Evolutionary conservation across 1,140 invertebrate genomes (phyloP).

Genomic region (Chelonus insularis): DNA sequence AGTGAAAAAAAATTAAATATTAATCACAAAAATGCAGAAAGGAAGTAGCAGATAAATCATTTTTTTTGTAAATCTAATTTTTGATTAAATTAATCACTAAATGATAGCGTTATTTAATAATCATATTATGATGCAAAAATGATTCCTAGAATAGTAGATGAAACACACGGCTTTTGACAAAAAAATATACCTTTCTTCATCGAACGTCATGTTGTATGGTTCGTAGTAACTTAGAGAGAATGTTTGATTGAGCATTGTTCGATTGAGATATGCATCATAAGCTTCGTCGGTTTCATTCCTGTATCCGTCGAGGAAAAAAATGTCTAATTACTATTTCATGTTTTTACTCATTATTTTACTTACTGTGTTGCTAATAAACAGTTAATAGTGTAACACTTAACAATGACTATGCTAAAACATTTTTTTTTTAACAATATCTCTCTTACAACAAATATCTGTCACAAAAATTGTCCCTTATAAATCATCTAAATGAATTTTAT

Average conservation of each 20-base stretch:
- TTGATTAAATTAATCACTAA: too few species aligned
- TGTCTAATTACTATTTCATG: constrained; percentile 10
- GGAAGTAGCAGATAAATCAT: too few species aligned
- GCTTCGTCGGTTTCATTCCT: constrained; percentile 25
- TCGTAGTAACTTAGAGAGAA: constrained; percentile 24
- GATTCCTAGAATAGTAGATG: too few species aligned
- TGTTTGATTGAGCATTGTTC: constrained; percentile 24
- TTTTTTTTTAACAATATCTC: too few species aligned
- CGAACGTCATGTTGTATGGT: constrained; percentile 27
- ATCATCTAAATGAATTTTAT: background rate
- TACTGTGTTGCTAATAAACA: background rate
- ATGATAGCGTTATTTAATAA: too few species aligned
- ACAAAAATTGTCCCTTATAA: background rate
- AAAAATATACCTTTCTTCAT: constrained; percentile 22
- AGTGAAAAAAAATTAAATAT: too few species aligned
- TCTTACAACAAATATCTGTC: background rate
- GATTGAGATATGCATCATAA: background rate
- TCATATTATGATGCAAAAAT: too few species aligned
- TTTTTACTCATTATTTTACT: background rate
- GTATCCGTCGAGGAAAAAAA: constrained; percentile 14
- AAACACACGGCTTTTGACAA: background rate
- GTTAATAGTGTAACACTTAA: background rate
- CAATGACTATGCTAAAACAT: too few species aligned
- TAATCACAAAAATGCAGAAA: too few species aligned
- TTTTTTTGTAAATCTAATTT: too few species aligned